Conservation (phyloP, 2,113 vertebrate species). For the Atractosteus spatula region DNA sequence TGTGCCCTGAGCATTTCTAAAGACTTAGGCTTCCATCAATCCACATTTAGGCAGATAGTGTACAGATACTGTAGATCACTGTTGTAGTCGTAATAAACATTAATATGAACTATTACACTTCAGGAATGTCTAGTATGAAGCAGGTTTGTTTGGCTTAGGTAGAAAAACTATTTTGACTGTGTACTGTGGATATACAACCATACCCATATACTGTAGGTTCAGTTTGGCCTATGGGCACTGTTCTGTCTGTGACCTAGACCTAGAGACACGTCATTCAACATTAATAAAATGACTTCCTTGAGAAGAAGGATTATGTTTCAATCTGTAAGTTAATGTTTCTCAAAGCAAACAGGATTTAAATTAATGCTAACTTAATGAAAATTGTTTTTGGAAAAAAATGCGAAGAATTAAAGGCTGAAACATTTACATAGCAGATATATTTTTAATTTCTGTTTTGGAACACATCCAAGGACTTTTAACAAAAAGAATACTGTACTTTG, state of each 20-base stretch:
- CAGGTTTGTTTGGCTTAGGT: not conserved
- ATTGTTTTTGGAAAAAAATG: constrained; percentile 32
- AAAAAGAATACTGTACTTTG: constrained; percentile 68
- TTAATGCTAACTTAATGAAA: constrained; percentile 14
- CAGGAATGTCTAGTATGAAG: not conserved
- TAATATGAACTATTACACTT: not conserved
- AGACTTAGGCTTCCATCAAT: no score
- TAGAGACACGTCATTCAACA: constrained; percentile 57
- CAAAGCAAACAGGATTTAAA: constrained; percentile 51
- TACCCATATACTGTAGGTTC: constrained; percentile 5
- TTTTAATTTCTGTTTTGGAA: constrained; percentile 57
- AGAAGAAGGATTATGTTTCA: constrained; percentile 41
- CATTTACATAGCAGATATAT: constrained; percentile 54
- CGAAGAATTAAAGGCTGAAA: constrained; percentile 43
- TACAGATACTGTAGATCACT: no score
- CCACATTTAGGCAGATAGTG: no score
- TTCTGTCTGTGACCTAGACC: constrained; percentile 35
- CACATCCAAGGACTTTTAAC: constrained; percentile 49
- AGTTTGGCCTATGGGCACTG: constrained; percentile 2
- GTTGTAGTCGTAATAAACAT: no score
- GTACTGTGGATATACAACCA: not conserved
- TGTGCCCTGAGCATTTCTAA: no score
- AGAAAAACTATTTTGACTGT: not conserved
- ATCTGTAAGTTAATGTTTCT: constrained; percentile 41
- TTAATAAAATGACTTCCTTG: constrained; percentile 46